Evolutionary conservation across 2,113 vertebrate species (phyloP).

Genomic region (Myodes glareolus): DNA sequence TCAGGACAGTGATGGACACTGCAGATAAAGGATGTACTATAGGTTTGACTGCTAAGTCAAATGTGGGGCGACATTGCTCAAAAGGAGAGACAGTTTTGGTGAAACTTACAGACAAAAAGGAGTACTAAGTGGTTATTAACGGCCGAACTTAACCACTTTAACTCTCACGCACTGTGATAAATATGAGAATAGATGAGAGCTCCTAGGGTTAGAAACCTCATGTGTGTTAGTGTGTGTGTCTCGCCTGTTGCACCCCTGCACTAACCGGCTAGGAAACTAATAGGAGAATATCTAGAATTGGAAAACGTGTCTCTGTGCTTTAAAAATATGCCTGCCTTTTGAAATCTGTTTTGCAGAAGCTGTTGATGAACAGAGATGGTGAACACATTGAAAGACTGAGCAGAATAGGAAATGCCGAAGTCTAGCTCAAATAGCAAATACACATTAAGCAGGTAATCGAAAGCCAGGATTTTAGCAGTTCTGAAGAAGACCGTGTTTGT

Average conservation of each 20-base stretch:
- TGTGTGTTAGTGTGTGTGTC: not conserved
- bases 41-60: not conserved
- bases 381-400: slow-evolving; percentile 3
- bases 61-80: not conserved
- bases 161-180: slow-evolving; percentile 35
- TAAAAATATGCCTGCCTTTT: slow-evolving; percentile 55
- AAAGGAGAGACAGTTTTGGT: slow-evolving; percentile 56
- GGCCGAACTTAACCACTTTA: slow-evolving; percentile 37
- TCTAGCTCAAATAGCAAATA: slow-evolving; percentile 34
- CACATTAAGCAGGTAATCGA: not conserved
- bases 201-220: slow-evolving; percentile 23
- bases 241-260: not conserved
- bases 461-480: slow-evolving; percentile 7
- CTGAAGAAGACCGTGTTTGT: slow-evolving; percentile 24
- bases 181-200: slow-evolving; percentile 38
- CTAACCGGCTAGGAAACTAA: not conserved
- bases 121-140: slow-evolving; percentile 42
- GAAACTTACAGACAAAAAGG: slow-evolving; percentile 62
- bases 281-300: slow-evolving; percentile 38
- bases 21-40: not conserved
- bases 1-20: not conserved
- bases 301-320: slow-evolving; percentile 35
- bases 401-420: slow-evolving; percentile 15
- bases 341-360: slow-evolving; percentile 51
- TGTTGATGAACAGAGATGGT: not conserved